These are phyloP conservation scores for Dioctria linearis DNA, from an alignment of 2,888 invertebrate genomes.

Conservation along the genomic window DNA sequence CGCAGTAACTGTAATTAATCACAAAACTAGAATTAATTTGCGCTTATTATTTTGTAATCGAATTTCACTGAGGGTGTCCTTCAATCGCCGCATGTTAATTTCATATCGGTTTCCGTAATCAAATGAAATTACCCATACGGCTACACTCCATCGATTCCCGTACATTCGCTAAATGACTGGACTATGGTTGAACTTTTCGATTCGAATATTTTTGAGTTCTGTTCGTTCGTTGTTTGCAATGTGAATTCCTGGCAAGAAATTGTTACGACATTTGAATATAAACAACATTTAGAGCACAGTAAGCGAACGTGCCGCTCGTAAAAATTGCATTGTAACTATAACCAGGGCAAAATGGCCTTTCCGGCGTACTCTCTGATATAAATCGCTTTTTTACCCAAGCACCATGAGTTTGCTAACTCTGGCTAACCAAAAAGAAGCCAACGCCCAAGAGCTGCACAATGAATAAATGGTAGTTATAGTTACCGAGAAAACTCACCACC, in stretches of 20 bases:
- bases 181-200: neutral
- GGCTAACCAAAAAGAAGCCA: slow-evolving; percentile 10
- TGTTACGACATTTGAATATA: slow-evolving; percentile 40
- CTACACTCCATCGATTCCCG: slow-evolving; percentile 13
- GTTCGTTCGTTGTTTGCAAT: slow-evolving; percentile 1
- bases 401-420: neutral
- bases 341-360: slow-evolving; percentile 11
- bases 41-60: slow-evolving; percentile 5
- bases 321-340: slow-evolving; percentile 23
- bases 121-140: slow-evolving; percentile 15
- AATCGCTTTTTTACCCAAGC: slow-evolving; percentile 13
- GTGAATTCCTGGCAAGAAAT: slow-evolving; percentile 22
- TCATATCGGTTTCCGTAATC: slow-evolving; percentile 40
- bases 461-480: neutral
- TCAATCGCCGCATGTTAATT: slow-evolving; percentile 24
- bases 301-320: slow-evolving; percentile 8
- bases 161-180: no score
- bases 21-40: slow-evolving; percentile 25
- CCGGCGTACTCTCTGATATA: neutral
- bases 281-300: slow-evolving; percentile 18
- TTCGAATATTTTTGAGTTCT: slow-evolving; percentile 29
- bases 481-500: slow-evolving; percentile 11
- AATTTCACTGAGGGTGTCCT: slow-evolving; percentile 34
- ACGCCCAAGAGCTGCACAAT: slow-evolving; percentile 34
- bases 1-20: neutral